Evolutionary conservation across 2,113 vertebrate genomes (phyloP).

Genomic region (Bubo scandiacus): DNA sequence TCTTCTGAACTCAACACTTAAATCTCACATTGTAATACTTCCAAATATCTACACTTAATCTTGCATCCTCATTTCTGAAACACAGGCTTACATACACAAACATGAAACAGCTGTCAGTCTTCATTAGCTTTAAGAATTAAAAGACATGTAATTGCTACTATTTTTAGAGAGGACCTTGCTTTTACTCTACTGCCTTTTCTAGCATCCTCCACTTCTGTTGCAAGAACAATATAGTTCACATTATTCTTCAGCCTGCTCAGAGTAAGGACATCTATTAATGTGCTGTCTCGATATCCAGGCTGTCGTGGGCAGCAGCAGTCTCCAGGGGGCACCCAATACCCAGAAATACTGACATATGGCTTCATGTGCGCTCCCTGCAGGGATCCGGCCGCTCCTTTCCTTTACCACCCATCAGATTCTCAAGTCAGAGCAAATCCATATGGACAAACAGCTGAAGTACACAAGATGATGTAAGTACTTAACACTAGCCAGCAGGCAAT

Average conservation of each 20-base stretch:
- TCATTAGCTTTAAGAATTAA: neutral
- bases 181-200: neutral
- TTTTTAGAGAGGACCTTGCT: neutral
- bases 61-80: neutral
- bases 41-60: neutral
- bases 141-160: neutral
- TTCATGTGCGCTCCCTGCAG: neutral
- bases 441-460: constrained; percentile 15
- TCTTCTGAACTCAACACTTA: neutral
- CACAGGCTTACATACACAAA: neutral
- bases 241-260: neutral
- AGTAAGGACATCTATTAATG: neutral
- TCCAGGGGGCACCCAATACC: constrained; percentile 47
- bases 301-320: neutral
- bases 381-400: neutral
- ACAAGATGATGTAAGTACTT: neutral
- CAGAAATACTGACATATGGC: neutral
- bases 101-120: neutral
- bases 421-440: constrained; percentile 12
- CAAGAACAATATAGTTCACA: neutral
- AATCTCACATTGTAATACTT: neutral
- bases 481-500: neutral
- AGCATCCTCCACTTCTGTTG: neutral
- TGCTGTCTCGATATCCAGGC: accelerated
- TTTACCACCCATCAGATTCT: neutral